Percentiles rank a stretch among this genome's conserved stretches.
phyloP scores from a whole-genome alignment of 2,113 vertebrate genomes.

The Cynoglossus semilaevis region DNA sequence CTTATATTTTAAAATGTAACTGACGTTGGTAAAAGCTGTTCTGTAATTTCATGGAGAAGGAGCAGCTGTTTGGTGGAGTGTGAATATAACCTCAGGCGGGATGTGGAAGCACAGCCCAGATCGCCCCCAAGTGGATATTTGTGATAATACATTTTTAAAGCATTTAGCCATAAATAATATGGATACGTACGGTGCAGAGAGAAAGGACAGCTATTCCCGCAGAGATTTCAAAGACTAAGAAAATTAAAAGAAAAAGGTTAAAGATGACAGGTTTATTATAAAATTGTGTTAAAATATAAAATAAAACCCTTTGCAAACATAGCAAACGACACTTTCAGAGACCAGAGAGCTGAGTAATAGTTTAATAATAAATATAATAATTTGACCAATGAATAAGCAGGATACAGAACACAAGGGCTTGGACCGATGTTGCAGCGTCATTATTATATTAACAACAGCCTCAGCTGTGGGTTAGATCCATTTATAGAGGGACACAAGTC shows the following conservation, averaged over 20 bases:
- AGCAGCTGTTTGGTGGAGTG: slow-evolving; percentile 1
- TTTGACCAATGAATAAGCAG: too few species aligned
- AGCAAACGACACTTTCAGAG: too few species aligned
- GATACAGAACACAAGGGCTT: too few species aligned
- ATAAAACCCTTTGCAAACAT: too few species aligned
- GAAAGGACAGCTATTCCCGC: too few species aligned
- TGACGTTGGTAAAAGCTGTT: neutral
- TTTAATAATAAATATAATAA: too few species aligned
- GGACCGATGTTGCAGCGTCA: too few species aligned
- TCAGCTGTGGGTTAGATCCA: too few species aligned
- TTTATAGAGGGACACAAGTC: too few species aligned
- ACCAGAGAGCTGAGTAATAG: too few species aligned
- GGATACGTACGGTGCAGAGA: neutral
- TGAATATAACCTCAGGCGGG: neutral
- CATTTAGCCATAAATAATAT: neutral
- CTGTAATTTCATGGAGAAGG: slow-evolving; percentile 4
- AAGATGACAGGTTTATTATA: neutral
- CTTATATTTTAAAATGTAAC: neutral
- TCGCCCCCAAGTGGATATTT: slow-evolving; percentile 53
- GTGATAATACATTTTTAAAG: neutral
- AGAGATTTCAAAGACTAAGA: too few species aligned
- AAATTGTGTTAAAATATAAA: neutral
- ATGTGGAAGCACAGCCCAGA: slow-evolving; percentile 33
- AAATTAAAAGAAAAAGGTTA: neutral
- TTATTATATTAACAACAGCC: too few species aligned